These are phyloP conservation scores for Epinephelus coioides DNA, from an alignment of 2,797 vertebrate genomes.

Conservation along the genomic window DNA sequence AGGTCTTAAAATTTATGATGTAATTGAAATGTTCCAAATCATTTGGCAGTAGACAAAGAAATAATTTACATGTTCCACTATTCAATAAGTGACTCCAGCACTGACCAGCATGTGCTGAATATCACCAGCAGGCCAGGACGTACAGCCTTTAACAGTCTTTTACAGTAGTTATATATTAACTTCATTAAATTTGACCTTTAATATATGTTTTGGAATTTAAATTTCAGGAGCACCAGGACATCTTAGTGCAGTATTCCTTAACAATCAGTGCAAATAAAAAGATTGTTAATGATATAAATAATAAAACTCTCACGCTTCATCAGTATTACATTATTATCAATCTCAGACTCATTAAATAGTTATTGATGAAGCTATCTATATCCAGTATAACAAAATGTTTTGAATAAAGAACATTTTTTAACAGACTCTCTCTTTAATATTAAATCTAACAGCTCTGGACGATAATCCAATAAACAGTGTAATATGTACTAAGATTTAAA, in stretches of 20 bases:
- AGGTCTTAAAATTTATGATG: neutral
- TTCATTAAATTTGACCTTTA: neutral
- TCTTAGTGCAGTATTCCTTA: neutral
- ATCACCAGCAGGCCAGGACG: neutral
- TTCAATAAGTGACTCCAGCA: conserved; percentile 27
- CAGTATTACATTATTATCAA: conserved; percentile 1
- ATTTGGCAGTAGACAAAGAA: neutral
- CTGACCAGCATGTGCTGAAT: conserved; percentile 52
- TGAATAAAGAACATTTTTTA: conserved; percentile 1
- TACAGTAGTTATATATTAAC: conserved; percentile 18
- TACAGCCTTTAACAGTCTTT: neutral
- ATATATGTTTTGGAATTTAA: neutral
- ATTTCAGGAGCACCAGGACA: conserved; percentile 1
- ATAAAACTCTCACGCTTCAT: conserved; percentile 9
- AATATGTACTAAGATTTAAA: conserved; percentile 5
- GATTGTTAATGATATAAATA: neutral
- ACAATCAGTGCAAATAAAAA: conserved; percentile 38
- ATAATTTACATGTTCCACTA: neutral
- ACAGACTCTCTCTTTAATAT: neutral
- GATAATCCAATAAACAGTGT: neutral
- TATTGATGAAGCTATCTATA: neutral
- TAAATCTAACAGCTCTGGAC: neutral
- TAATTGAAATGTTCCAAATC: conserved; percentile 4
- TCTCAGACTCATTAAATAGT: neutral
- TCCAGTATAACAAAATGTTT: neutral